Evolutionary conservation across 2,113 vertebrate species (phyloP).

Genomic region (Lampris incognitus): DNA sequence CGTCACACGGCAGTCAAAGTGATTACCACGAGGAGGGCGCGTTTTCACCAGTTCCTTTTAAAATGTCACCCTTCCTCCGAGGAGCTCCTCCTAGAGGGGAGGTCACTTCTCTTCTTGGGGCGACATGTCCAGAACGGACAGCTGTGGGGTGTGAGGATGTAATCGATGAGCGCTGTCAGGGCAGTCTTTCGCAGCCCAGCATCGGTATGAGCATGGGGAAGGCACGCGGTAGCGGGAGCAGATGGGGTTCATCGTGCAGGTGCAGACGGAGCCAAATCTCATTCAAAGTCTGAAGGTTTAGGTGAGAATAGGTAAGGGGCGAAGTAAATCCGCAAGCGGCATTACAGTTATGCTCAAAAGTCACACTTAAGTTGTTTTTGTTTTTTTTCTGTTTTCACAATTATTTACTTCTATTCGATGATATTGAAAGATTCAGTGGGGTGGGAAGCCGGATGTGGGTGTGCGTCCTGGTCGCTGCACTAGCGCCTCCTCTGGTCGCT

Average conservation of each 20-base stretch:
- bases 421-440: too few species aligned
- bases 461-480: too few species aligned
- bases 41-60: neutral
- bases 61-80: neutral
- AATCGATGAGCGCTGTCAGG: neutral
- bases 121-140: neutral
- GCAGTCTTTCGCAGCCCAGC: neutral
- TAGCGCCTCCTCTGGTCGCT: too few species aligned
- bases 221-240: conserved; percentile 2
- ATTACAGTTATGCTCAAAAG: neutral
- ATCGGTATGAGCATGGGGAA: neutral
- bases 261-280: conserved; percentile 19
- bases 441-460: too few species aligned
- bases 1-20: neutral
- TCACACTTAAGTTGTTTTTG: neutral
- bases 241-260: conserved; percentile 4
- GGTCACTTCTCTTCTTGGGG: neutral
- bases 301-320: neutral
- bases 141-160: neutral
- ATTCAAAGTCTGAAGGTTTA: conserved; percentile 13
- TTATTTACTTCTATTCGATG: too few species aligned
- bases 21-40: neutral
- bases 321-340: neutral
- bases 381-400: too few species aligned
- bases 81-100: neutral